phyloP scores from a whole-genome alignment of 2,113 vertebrate species.

The Podiceps cristatus region DNA sequence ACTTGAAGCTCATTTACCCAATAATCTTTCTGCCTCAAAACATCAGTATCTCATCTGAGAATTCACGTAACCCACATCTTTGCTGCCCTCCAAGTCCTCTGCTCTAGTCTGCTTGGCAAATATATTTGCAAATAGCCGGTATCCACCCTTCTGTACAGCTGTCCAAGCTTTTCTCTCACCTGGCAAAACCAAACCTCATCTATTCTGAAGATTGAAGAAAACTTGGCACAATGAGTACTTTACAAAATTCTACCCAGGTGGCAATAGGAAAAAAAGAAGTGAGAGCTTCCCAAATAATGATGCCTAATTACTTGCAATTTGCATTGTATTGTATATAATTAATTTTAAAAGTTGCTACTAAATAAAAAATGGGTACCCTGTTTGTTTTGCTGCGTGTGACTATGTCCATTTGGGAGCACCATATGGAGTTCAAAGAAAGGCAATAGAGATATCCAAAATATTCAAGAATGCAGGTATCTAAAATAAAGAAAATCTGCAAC shows the following conservation, averaged over 20 bases:
- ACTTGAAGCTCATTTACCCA: not conserved
- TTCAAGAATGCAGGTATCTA: not conserved
- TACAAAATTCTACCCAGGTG: not conserved
- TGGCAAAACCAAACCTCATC: not conserved
- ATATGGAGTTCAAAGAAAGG: not conserved
- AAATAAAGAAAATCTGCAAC: not conserved
- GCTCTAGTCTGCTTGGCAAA: not conserved
- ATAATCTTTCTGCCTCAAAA: not conserved
- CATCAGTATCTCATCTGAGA: not conserved
- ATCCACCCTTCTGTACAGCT: not conserved
- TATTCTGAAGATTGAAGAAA: not conserved
- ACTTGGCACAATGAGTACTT: not conserved
- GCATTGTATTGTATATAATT: not conserved
- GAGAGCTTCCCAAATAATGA: not conserved
- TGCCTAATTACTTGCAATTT: not conserved
- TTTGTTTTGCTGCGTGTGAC: not conserved
- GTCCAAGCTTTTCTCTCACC: not conserved
- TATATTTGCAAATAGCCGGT: not conserved
- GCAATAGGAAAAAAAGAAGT: not conserved
- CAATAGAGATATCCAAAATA: not conserved
- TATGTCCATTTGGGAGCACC: not conserved
- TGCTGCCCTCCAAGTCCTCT: not conserved
- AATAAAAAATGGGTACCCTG: not conserved
- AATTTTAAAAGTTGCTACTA: not conserved
- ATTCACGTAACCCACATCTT: not conserved